Evolutionary conservation across 2,113 vertebrate genomes (phyloP).

Genomic region (Hemiprocne comata): DNA sequence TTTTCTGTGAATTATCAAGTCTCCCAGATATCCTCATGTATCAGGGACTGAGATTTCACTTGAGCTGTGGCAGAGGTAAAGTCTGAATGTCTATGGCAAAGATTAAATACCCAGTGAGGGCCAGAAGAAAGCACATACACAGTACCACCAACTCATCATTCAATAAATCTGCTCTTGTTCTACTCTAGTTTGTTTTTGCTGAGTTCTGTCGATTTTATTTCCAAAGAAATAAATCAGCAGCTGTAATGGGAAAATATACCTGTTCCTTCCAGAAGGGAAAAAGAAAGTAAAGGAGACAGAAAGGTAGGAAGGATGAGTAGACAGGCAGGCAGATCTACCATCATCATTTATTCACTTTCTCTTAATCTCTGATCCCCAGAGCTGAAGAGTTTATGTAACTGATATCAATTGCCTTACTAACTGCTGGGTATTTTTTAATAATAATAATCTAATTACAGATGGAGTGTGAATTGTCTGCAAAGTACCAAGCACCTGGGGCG

Average conservation of each 20-base stretch:
- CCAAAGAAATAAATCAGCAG: neutral
- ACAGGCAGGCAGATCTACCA: neutral
- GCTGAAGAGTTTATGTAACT: neutral
- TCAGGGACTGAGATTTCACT: neutral
- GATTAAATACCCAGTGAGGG: neutral
- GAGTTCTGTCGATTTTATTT: conserved; percentile 12
- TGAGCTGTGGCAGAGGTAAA: neutral
- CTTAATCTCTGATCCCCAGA: neutral
- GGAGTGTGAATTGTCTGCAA: neutral
- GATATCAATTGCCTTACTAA: neutral
- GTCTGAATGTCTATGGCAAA: neutral
- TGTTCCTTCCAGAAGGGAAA: neutral
- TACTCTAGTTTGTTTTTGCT: neutral
- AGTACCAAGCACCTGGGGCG: neutral
- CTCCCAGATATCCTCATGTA: neutral
- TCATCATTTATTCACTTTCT: neutral
- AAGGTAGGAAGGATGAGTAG: neutral
- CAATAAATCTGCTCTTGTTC: neutral
- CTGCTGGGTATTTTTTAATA: neutral
- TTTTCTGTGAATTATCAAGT: neutral
- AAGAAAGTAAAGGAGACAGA: neutral
- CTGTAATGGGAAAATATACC: neutral
- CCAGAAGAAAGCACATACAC: neutral
- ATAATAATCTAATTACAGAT: conserved; percentile 5
- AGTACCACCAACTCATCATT: neutral